These are phyloP conservation scores for Azorinus chamasolen DNA, from an alignment of 2,888 invertebrate genomes.

Conservation along the genomic window DNA sequence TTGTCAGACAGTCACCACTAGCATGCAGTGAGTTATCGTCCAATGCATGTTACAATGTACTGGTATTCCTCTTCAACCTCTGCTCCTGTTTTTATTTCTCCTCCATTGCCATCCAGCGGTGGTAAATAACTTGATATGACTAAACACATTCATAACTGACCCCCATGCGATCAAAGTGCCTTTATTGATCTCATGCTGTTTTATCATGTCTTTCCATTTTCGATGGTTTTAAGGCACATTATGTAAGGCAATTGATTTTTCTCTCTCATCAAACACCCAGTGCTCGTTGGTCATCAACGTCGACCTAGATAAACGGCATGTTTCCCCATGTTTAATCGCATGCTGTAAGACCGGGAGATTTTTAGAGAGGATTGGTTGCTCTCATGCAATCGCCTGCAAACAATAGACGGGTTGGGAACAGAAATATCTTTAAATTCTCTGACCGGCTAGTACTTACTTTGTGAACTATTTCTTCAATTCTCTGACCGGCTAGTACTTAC, in stretches of 20 bases:
- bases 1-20: too few species aligned
- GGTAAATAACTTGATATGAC: conserved; percentile 24
- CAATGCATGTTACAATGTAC: too few species aligned
- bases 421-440: too few species aligned
- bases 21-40: too few species aligned
- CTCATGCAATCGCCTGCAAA: conserved; percentile 13
- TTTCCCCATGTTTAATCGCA: conserved; percentile 47
- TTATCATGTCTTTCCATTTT: conserved; percentile 28
- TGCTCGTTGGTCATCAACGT: conserved; percentile 58
- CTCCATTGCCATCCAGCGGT: not conserved
- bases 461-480: too few species aligned
- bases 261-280: conserved; percentile 53
- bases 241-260: conserved; percentile 68
- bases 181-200: conserved; percentile 14
- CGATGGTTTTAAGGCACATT: conserved; percentile 49
- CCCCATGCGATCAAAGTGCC: conserved; percentile 13
- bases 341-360: conserved; percentile 37
- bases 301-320: conserved; percentile 61
- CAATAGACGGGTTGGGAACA: not conserved
- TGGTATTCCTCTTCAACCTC: too few species aligned
- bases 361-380: conserved; percentile 16
- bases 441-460: too few species aligned
- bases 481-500: too few species aligned
- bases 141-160: conserved; percentile 46
- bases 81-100: not conserved